phyloP scores from a whole-genome alignment of 1,140 invertebrate genomes.

The Dendrolimus kikuchii region DNA sequence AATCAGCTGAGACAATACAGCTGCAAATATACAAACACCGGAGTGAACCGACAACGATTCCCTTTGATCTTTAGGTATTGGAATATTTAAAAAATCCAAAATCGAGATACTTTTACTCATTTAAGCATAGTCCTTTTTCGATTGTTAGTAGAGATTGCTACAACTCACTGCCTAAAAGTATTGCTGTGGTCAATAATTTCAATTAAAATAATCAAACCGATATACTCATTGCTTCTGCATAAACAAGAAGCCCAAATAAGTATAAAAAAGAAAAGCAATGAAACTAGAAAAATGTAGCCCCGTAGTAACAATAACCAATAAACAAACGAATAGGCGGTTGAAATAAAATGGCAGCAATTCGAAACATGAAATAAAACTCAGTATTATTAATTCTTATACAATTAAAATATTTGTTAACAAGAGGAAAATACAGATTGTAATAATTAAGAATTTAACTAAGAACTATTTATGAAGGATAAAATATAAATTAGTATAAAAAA shows the following conservation, averaged over 20 bases:
- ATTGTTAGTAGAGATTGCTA: constrained; percentile 1
- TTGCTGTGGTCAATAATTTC: constrained; percentile 56
- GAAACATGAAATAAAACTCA: too few species aligned
- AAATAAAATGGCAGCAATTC: constrained; percentile 3
- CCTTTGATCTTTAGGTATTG: too few species aligned
- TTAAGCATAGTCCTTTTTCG: not conserved
- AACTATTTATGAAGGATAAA: constrained; percentile 4
- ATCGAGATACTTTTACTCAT: too few species aligned
- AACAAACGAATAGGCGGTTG: not conserved
- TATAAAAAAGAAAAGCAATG: constrained; percentile 19
- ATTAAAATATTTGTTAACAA: too few species aligned
- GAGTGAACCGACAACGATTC: too few species aligned
- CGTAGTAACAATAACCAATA: not conserved
- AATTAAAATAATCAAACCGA: constrained; percentile 7
- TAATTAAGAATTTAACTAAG: not conserved
- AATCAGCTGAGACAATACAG: too few species aligned
- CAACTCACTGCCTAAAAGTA: constrained; percentile 40
- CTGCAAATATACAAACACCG: too few species aligned
- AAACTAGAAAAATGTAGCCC: constrained; percentile 9
- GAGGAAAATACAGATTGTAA: too few species aligned
- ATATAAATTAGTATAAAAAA: constrained; percentile 10
- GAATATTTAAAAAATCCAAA: too few species aligned
- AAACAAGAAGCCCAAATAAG: constrained; percentile 40
- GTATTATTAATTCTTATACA: too few species aligned
- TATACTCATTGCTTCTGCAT: constrained; percentile 65